Evolutionary conservation across 2,888 invertebrate genomes (phyloP).

Genomic region (Drosophila robusta): DNA sequence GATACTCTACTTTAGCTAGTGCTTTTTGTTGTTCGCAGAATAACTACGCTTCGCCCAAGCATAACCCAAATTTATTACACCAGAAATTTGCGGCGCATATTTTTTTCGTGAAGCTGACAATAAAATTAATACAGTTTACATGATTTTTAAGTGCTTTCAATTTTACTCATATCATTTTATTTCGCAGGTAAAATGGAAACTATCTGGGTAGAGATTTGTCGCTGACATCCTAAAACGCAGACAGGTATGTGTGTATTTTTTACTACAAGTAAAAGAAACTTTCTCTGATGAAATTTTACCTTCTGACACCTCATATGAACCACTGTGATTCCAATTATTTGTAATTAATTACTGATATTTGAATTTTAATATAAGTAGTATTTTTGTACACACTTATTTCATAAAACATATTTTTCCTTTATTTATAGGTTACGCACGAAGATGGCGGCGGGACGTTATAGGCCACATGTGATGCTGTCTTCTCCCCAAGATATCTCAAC

Average conservation of each 20-base stretch:
- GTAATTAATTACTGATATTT: slow-evolving; percentile 64
- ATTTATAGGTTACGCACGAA: slow-evolving; percentile 29
- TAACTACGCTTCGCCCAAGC: slow-evolving; percentile 80
- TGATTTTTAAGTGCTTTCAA: background rate
- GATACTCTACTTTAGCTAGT: slow-evolving; percentile 81
- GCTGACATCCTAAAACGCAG: background rate
- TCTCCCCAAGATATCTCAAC: too few species aligned
- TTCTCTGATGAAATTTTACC: slow-evolving; percentile 77
- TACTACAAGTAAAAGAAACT: background rate
- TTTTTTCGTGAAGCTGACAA: slow-evolving; percentile 70
- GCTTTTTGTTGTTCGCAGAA: slow-evolving; percentile 83
- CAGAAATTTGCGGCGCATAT: slow-evolving; percentile 83
- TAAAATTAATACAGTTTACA: background rate
- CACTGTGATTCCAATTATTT: slow-evolving; percentile 76
- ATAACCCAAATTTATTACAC: slow-evolving; percentile 80
- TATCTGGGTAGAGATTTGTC: background rate
- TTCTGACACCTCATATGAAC: slow-evolving; percentile 85
- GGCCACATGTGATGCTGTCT: background rate
- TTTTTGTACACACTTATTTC: background rate
- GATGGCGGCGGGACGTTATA: background rate
- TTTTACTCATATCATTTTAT: slow-evolving; percentile 1
- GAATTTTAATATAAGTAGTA: background rate
- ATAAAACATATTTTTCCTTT: background rate
- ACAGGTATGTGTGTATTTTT: slow-evolving; percentile 14
- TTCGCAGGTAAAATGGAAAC: slow-evolving; percentile 30